Evolutionary conservation across 1,140 invertebrate species (phyloP).

Genomic region (Hyphantria cunea): DNA sequence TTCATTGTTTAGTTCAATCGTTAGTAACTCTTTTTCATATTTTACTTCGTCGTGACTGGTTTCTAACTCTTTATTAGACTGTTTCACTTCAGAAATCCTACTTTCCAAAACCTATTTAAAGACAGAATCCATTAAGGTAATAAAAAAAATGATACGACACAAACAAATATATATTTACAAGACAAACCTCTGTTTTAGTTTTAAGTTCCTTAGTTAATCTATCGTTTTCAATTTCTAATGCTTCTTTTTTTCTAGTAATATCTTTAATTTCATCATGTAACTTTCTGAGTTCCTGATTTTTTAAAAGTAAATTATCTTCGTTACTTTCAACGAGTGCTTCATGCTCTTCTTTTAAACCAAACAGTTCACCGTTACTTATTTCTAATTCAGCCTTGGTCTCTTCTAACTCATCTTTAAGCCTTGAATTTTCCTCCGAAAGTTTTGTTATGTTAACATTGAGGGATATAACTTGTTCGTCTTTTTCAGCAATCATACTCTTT

Average conservation of each 20-base stretch:
- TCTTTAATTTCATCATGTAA: constrained; percentile 47
- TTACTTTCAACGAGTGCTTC: constrained; percentile 41
- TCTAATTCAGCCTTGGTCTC: constrained; percentile 58
- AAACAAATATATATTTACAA: constrained; percentile 4
- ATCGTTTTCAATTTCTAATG: constrained; percentile 44
- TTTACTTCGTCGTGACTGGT: constrained; percentile 36
- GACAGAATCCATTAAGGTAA: constrained; percentile 33
- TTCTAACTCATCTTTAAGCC: constrained; percentile 48
- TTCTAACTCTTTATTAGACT: constrained; percentile 40
- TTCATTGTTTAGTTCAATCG: constrained; percentile 55
- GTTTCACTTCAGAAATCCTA: constrained; percentile 46
- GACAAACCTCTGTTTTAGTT: constrained; percentile 56
- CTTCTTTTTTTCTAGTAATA: constrained; percentile 41
- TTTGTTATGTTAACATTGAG: constrained; percentile 54
- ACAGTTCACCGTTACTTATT: constrained; percentile 56
- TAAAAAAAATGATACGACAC: constrained; percentile 32
- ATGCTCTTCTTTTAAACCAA: constrained; percentile 53
- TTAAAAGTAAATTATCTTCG: constrained; percentile 48
- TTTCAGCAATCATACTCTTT: constrained; percentile 47
- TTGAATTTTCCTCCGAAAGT: constrained; percentile 40
- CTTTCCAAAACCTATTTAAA: constrained; percentile 58
- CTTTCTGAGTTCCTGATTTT: constrained; percentile 52
- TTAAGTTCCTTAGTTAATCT: constrained; percentile 35
- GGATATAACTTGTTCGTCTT: constrained; percentile 51
- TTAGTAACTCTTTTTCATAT: constrained; percentile 49